Base-by-base conservation (phyloP, 2,888 invertebrate species). In the Euclidia mi region DNA sequence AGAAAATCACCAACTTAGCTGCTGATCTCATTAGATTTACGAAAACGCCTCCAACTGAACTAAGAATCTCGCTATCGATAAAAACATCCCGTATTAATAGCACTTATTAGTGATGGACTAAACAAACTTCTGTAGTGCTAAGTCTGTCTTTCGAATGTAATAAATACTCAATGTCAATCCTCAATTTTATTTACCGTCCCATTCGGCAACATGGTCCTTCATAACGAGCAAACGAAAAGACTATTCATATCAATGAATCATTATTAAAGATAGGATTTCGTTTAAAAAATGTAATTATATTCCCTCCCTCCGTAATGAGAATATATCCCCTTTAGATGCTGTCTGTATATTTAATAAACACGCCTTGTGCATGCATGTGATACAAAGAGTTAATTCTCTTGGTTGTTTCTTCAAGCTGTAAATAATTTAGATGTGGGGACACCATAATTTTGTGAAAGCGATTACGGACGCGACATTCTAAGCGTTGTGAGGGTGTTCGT, bases 311-410 rank as follows among this genome's bases (percentile, higher is more conserved):
- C 61, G 52, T 63, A 80, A 84, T 79, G 76, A 79, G 73, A 73
- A 79, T 73, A 79, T 79, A 78, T 81, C 79, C 83, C 71, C 76
- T 81, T 81, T 81, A 83, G 75, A 69, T 67, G 76, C 56, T 74
- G 62, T 62, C 66, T 76, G 79, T 80, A 77, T 83, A 83, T 83
- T 81, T 77, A 85, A 84, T 84, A 84, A 83, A 78, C 78, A 61
- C 67, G 66, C 18, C 44, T 10, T 6, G 11, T 12, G 7, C 15
- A 51, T 60, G 47, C 37, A 58, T 65, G 51, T 52, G 57, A 53
- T 61, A 71, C 79, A 84, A 85, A 84, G 85, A 84, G 86, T 82
- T 85, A 81, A 87, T 83, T 85, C 59, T 42, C 48, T 56, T 65
- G 58, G 60, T 65, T n/a, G n/a, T n/a, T n/a, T n/a, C 65, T 64